Evolutionary conservation across 2,888 invertebrate species (phyloP).

Genomic region (Rugalucina vietnamica): DNA sequence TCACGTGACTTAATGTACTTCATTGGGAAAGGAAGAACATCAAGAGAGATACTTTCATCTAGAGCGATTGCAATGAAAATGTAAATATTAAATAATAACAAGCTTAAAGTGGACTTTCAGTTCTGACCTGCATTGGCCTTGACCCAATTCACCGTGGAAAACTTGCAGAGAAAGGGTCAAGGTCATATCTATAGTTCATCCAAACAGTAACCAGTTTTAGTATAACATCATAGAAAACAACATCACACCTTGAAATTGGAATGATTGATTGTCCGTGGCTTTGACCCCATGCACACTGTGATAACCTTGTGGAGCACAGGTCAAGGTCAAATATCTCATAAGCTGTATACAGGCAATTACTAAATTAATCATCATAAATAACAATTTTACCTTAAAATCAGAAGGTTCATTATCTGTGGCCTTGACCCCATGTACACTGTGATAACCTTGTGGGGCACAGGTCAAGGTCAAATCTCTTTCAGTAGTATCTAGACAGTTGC

Average conservation of each 20-base stretch:
- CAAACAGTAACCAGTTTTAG: no score
- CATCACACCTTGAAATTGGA: slow-evolving; percentile 80
- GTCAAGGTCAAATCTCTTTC: slow-evolving; percentile 71
- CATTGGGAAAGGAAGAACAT: no score
- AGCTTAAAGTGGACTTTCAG: no score
- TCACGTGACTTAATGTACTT: no score
- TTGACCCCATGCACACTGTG: slow-evolving; percentile 81
- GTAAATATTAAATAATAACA: no score
- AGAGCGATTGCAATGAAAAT: no score
- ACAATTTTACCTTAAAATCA: slow-evolving; percentile 73
- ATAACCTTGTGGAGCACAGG: slow-evolving; percentile 78
- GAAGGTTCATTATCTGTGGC: slow-evolving; percentile 61
- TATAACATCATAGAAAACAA: no score
- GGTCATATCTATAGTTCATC: no score
- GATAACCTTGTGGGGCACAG: slow-evolving; percentile 78
- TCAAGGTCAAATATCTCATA: slow-evolving; percentile 71
- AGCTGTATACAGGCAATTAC: slow-evolving; percentile 69
- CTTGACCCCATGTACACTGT: slow-evolving; percentile 81
- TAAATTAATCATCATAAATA: slow-evolving; percentile 58
- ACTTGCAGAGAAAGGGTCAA: no score
- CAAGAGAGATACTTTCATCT: no score
- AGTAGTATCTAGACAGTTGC: slow-evolving; percentile 69
- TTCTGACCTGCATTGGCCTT: no score
- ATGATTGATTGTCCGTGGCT: slow-evolving; percentile 54
- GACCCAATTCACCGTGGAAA: no score